Evolutionary conservation across 1,140 invertebrate species (phyloP).

Genomic region (Dufourea novaeangliae): DNA sequence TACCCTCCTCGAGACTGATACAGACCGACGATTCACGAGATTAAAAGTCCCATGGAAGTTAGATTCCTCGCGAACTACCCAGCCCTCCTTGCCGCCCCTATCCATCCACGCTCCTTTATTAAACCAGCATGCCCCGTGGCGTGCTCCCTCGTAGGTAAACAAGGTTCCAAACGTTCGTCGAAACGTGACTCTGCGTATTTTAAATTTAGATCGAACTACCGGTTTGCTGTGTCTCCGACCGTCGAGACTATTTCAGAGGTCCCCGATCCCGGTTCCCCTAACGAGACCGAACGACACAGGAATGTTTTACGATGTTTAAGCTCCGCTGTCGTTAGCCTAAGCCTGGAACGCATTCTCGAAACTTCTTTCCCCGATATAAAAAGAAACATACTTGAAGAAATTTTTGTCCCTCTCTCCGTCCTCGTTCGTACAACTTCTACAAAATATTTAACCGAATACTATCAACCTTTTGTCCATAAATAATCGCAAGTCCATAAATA

Average conservation of each 20-base stretch:
- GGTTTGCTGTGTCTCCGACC: neutral
- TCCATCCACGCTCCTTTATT: constrained; percentile 19
- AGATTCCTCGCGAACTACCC: constrained; percentile 11
- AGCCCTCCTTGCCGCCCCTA: neutral
- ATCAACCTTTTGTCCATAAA: too few species aligned
- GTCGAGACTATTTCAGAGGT: constrained; percentile 10
- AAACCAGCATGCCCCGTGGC: constrained; percentile 22
- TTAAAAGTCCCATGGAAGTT: constrained; percentile 42
- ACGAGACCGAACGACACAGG: neutral
- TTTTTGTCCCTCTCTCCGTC: too few species aligned
- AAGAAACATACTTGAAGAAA: too few species aligned
- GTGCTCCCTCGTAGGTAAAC: constrained; percentile 5
- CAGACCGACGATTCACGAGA: constrained; percentile 35
- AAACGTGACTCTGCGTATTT: constrained; percentile 25
- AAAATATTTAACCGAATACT: too few species aligned
- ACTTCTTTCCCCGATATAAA: neutral
- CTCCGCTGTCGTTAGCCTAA: neutral
- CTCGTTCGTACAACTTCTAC: too few species aligned
- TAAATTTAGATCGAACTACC: constrained; percentile 36
- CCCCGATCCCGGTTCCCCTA: neutral
- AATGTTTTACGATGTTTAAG: neutral
- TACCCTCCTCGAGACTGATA: constrained; percentile 24
- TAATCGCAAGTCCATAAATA: too few species aligned
- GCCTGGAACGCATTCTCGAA: neutral
- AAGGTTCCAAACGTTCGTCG: constrained; percentile 39